Base-by-base conservation (phyloP, 2,888 invertebrate genomes). In the Drosophila anomelani region DNA sequence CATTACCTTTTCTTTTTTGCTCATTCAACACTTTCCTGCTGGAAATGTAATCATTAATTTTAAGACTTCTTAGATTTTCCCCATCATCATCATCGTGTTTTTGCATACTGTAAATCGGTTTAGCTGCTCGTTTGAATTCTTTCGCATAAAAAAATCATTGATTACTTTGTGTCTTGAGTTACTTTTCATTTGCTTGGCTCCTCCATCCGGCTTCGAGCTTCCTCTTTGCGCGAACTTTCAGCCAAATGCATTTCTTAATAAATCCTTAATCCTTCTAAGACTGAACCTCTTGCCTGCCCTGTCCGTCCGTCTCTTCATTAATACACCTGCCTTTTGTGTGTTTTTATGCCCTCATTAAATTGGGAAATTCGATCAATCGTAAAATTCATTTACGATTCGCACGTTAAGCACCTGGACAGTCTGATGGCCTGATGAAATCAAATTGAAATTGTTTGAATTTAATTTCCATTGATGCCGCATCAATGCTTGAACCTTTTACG, bases 381-480 rank as follows among this genome's bases (percentile, higher is more conserved):
- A 53, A 74, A 82, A 79, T 77, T 81, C 70, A 79, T 81, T 82
- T 75, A 64, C 62, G 58, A 53, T 74, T 77, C 59, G 20, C 67
- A 68, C 58, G 59, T 63, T 57, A 29, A 41, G 39, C 58, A 63
- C 32, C 51, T 51, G 46, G 36, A 36, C 23, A 36, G 49, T 29
- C 39, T 39, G 47, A 26, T 59, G 51, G 51, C 7, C 58, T 38
- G 4, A 23, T 64, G 39, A 56, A 74, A 70, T 79, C 9, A 38
- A 74, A 71, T 84, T 53, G 53, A 62, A 80, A 74, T 80, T 59
- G 58, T 64, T 80, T 63, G 38, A 56, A 70, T 73, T 71, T 67
- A n/a, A 67, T 61, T 75, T 70, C 1, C 54, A 62, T 69, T 49
- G 32, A 59, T 39, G 39, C 34, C 1, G 43, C 13, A 23, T 44